phyloP scores from a whole-genome alignment of 2,888 invertebrate species.

The Drosophila kuntzei region DNA sequence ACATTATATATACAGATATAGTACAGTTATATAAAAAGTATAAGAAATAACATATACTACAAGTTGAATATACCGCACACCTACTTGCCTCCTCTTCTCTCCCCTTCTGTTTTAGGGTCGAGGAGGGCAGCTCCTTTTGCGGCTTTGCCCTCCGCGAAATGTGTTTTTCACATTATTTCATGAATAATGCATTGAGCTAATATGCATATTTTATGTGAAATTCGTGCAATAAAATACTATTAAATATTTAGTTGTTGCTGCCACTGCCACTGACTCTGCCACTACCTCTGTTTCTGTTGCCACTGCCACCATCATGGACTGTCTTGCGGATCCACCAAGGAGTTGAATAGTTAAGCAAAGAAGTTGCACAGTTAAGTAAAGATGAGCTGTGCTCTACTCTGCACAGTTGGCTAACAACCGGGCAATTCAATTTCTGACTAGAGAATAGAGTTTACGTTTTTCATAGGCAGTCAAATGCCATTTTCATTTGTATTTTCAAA shows the following conservation, averaged over 20 bases:
- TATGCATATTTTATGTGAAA: constrained; percentile 85
- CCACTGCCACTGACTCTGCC: constrained; percentile 17
- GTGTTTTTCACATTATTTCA: constrained; percentile 83
- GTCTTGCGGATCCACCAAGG: constrained; percentile 47
- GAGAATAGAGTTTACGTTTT: not conserved
- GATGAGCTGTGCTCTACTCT: constrained; percentile 16
- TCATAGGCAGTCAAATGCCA: constrained; percentile 2
- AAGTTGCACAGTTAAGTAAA: constrained; percentile 37
- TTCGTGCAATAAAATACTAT: constrained; percentile 85
- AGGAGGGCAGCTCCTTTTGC: constrained; percentile 46
- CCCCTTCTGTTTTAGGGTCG: too few species aligned
- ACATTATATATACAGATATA: constrained; percentile 8
- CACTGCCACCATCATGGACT: constrained; percentile 38
- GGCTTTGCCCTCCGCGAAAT: constrained; percentile 68
- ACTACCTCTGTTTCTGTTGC: not conserved
- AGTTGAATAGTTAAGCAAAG: constrained; percentile 50
- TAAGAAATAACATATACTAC: constrained; percentile 32
- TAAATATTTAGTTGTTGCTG: constrained; percentile 84
- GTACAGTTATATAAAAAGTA: constrained; percentile 15
- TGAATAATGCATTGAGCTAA: constrained; percentile 84
- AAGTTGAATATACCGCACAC: constrained; percentile 22
- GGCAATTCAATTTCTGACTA: constrained; percentile 25
- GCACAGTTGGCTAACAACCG: constrained; percentile 24
- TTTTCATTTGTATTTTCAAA: constrained; percentile 4
- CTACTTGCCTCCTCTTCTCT: constrained; percentile 9